Evolutionary conservation across 1,140 invertebrate genomes (phyloP).

Genomic region (Sarcophaga bullata): DNA sequence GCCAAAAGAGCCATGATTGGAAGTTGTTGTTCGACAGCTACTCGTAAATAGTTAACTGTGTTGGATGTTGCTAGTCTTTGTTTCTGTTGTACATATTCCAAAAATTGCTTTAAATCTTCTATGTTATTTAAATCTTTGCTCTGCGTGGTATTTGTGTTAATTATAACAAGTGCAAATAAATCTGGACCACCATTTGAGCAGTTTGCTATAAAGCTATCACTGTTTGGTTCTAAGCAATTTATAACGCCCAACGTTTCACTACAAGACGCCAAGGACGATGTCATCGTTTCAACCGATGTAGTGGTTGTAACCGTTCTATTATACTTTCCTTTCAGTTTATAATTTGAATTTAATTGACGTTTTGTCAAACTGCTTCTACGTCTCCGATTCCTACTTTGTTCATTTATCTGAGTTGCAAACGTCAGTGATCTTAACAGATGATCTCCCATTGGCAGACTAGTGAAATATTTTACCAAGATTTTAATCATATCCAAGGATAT

Average conservation of each 20-base stretch:
- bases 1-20: constrained; percentile 71
- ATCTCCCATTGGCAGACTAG: constrained; percentile 61
- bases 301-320: constrained; percentile 42
- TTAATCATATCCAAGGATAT: constrained; percentile 69
- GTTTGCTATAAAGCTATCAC: constrained; percentile 20
- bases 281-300: constrained; percentile 55
- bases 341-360: constrained; percentile 37
- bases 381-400: not conserved
- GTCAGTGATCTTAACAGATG: constrained; percentile 64
- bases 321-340: constrained; percentile 2
- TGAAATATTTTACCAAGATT: constrained; percentile 62
- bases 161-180: constrained; percentile 58
- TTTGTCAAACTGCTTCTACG: constrained; percentile 30
- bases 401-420: constrained; percentile 50
- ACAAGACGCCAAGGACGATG: constrained; percentile 50
- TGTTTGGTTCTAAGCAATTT: not conserved
- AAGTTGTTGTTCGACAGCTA: constrained; percentile 51
- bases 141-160: constrained; percentile 52
- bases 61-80: constrained; percentile 62
- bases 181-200: constrained; percentile 52
- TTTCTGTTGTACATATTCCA: constrained; percentile 52
- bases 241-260: constrained; percentile 38
- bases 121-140: constrained; percentile 44
- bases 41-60: constrained; percentile 57
- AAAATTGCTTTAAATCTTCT: constrained; percentile 43